Evolutionary conservation across 35 echinoderm and acorn worm genomes (phyloP).

Genomic region (Ptychodera flava): DNA sequence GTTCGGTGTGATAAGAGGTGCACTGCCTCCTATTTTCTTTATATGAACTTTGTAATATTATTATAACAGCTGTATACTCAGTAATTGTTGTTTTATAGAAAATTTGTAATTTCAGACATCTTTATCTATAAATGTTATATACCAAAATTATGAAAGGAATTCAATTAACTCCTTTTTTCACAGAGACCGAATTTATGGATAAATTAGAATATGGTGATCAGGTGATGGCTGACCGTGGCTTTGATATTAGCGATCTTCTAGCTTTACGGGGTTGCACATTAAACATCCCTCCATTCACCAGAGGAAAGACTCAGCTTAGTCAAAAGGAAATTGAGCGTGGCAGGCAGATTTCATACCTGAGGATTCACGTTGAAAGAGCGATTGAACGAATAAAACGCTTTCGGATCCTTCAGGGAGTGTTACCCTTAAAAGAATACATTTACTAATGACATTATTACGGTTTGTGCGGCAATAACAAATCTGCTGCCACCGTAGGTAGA

Average conservation of each 20-base stretch:
- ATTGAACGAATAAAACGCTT: slow-evolving; percentile 22
- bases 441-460: slow-evolving; percentile 19
- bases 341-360: background rate
- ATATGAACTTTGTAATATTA: too few relatives aligned
- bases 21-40: too few relatives aligned
- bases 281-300: slow-evolving; percentile 12
- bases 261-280: background rate
- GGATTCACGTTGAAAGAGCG: slow-evolving; percentile 25
- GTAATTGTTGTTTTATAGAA: too few relatives aligned
- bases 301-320: background rate
- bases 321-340: background rate
- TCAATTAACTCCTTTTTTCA: too few relatives aligned
- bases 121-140: too few relatives aligned
- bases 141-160: too few relatives aligned
- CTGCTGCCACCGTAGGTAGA: too few relatives aligned
- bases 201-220: slow-evolving; percentile 12
- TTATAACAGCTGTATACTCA: too few relatives aligned
- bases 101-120: too few relatives aligned
- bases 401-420: slow-evolving; percentile 3
- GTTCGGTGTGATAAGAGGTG: too few relatives aligned
- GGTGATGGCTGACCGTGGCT: slow-evolving; percentile 28
- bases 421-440: background rate
- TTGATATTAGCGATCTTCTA: slow-evolving; percentile 12
- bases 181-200: slow-evolving; percentile 10
- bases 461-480: too few relatives aligned